A percentile compares a stretch with the other conserved stretches of the same genome.
Evolutionary conservation across 37 sponge, comb jelly and placozoan species (phyloP).

Genomic region (Lycopodina hypogea): DNA sequence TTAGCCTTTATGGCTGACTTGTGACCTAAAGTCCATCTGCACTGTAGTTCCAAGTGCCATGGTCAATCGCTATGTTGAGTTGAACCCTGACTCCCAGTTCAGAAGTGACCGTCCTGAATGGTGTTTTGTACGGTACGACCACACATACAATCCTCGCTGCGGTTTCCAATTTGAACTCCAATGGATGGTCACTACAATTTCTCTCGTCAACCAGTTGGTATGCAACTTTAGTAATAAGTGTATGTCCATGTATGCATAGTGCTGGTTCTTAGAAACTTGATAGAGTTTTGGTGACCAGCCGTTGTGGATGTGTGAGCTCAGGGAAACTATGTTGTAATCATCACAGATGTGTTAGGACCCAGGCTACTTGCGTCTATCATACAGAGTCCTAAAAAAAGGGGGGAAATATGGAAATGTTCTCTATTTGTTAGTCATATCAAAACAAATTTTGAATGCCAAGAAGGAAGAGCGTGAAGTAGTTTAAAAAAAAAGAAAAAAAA

Average conservation of each 20-base stretch:
- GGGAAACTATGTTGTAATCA: background rate
- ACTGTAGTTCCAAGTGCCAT: constrained; percentile 20
- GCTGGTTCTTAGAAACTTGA: background rate
- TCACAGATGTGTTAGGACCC: too few species aligned
- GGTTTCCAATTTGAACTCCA: constrained; percentile 77
- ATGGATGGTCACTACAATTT: constrained; percentile 69
- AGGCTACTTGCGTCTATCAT: too few species aligned
- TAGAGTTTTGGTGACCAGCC: background rate
- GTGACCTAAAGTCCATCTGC: background rate
- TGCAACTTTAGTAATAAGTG: constrained; percentile 6
- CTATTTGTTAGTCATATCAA: too few species aligned
- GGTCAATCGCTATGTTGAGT: constrained; percentile 42
- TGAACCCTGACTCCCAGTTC: constrained; percentile 70
- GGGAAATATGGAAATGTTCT: too few species aligned
- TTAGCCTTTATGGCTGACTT: too few species aligned
- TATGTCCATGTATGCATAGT: background rate
- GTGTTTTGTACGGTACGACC: constrained; percentile 66
- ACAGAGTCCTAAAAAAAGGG: too few species aligned
- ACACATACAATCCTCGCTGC: constrained; percentile 45
- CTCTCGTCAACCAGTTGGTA: constrained; percentile 58
- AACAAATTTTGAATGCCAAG: too few species aligned
- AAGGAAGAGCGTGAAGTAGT: too few species aligned
- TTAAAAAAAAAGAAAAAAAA: too few species aligned
- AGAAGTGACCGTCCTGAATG: constrained; percentile 73
- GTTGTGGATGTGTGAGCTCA: background rate